Percentiles rank a stretch among this genome's conserved stretches.
Evolutionary conservation across 2,113 vertebrate species (phyloP).

Genomic region (Taurulus bubalis): DNA sequence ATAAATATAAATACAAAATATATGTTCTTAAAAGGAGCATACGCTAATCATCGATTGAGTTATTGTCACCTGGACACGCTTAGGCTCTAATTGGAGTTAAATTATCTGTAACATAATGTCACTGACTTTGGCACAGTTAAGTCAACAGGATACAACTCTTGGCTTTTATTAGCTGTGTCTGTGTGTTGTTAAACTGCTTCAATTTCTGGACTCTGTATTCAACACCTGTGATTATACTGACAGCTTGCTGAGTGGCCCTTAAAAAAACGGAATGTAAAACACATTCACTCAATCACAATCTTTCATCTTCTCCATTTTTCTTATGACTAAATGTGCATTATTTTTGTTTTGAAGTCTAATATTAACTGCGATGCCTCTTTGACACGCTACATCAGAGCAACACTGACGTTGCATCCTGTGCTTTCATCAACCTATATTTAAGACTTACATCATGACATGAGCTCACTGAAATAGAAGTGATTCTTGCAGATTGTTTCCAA

Average conservation of each 20-base stretch:
- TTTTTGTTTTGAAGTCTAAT: neutral
- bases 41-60: neutral
- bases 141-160: neutral
- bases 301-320: neutral
- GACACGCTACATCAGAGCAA: neutral
- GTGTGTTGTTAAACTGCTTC: conserved; percentile 2
- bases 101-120: neutral
- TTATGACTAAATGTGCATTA: neutral
- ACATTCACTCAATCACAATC: neutral
- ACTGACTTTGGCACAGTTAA: neutral
- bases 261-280: conserved; percentile 7
- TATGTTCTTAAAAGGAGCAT: neutral
- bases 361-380: neutral
- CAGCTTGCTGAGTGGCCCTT: conserved; percentile 1
- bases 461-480: conserved; percentile 8
- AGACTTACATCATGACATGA: neutral
- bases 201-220: neutral
- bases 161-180: neutral
- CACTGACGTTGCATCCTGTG: neutral
- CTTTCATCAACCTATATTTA: neutral
- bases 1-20: neutral
- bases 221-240: conserved; percentile 22
- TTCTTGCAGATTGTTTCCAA: conserved; percentile 5
- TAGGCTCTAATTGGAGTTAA: neutral
- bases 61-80: neutral